Evolutionary conservation across 1,140 invertebrate species (phyloP).

Genomic region (Plectrocnemia conspersa): DNA sequence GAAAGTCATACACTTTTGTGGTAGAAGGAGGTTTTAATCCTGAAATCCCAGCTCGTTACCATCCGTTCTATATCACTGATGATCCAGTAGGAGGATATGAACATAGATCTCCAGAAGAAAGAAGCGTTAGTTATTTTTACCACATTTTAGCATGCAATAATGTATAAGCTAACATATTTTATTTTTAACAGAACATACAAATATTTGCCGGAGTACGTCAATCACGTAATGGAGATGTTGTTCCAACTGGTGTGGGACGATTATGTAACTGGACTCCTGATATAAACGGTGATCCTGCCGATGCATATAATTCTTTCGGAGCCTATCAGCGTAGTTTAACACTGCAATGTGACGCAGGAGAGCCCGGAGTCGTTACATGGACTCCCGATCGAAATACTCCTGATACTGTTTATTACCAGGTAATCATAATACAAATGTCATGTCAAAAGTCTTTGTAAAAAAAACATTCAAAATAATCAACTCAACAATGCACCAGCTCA

Average conservation of each 20-base stretch:
- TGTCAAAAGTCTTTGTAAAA: constrained; percentile 4
- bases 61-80: constrained; percentile 94
- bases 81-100: constrained; percentile 86
- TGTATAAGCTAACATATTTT: constrained; percentile 9
- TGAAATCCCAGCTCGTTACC: constrained; percentile 74
- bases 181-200: constrained; percentile 60
- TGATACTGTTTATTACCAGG: constrained; percentile 89
- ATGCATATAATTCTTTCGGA: constrained; percentile 80
- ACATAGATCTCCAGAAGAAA: constrained; percentile 79
- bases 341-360: constrained; percentile 75
- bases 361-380: constrained; percentile 82
- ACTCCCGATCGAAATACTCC: constrained; percentile 82
- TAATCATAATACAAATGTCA: constrained; percentile 45
- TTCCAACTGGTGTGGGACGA: constrained; percentile 71
- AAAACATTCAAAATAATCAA: constrained; percentile 6
- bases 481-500: constrained; percentile 5
- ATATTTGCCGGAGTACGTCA: constrained; percentile 76
- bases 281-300: constrained; percentile 62
- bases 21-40: constrained; percentile 81
- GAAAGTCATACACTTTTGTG: constrained; percentile 86
- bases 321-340: constrained; percentile 81
- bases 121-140: constrained; percentile 55
- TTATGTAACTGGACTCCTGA: constrained; percentile 83
- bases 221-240: constrained; percentile 59
- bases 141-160: constrained; percentile 4